phyloP scores from a whole-genome alignment of 2,797 vertebrate species.

The Ptychobarbus kaznakovi region DNA sequence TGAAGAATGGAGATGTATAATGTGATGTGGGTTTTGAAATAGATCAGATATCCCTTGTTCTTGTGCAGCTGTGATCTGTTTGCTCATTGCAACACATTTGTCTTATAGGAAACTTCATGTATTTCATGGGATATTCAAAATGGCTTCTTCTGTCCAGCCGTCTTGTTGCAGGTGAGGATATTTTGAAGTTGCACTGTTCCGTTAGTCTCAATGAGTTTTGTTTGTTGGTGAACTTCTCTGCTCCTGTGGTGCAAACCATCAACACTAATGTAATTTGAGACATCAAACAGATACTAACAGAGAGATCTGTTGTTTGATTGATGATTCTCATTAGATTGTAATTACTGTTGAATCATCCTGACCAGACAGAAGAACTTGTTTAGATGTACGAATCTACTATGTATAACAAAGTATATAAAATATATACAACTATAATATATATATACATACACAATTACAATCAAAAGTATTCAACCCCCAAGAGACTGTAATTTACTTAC shows the following conservation, averaged over 20 bases:
- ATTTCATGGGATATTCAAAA: conserved; percentile 86
- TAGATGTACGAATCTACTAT: not conserved
- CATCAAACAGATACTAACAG: not conserved
- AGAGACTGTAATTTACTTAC: not conserved
- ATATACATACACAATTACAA: not conserved
- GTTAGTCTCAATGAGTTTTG: not conserved
- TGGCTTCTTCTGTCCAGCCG: conserved; percentile 85
- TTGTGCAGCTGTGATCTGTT: not conserved
- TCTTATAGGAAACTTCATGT: conserved; percentile 84
- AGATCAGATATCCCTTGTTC: not conserved
- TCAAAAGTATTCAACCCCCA: conserved; percentile 3
- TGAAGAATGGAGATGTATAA: not conserved
- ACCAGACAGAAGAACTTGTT: not conserved
- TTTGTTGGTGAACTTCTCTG: not conserved
- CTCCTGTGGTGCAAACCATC: conserved; percentile 18
- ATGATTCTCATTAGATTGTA: conserved; percentile 27
- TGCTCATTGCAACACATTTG: not conserved
- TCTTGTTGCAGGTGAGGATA: conserved; percentile 81
- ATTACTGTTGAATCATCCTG: conserved; percentile 13
- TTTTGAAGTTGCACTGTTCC: not conserved
- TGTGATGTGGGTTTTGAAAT: not conserved
- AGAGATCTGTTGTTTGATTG: conserved; percentile 9
- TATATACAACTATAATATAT: not conserved
- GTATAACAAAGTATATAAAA: not conserved
- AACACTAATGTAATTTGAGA: conserved; percentile 11